Conservation (phyloP, 37 sponge, comb jelly and placozoan genomes). For the Axinella damicornis region DNA sequence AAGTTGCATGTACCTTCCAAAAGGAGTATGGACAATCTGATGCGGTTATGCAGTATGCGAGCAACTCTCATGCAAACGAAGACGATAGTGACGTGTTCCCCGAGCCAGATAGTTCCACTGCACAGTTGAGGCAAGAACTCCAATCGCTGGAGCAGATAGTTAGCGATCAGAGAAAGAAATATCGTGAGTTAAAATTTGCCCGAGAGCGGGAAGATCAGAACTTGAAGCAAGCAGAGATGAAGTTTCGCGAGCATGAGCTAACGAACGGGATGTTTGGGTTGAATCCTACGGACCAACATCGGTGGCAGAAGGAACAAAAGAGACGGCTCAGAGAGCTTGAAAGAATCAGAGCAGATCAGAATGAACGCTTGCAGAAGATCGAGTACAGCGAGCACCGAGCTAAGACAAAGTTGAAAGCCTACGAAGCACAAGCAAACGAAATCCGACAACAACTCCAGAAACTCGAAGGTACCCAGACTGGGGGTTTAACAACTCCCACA, state of each 20-base stretch:
- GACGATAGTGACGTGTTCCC: background rate
- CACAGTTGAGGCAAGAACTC: constrained; percentile 21
- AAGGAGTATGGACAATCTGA: too few relatives aligned
- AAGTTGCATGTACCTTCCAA: too few relatives aligned
- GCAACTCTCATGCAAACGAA: background rate
- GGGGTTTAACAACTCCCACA: background rate
- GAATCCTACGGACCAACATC: constrained; percentile 6
- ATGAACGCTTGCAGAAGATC: constrained; percentile 23
- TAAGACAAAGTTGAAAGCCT: constrained; percentile 39
- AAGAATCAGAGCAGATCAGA: constrained; percentile 6
- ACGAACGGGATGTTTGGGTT: background rate
- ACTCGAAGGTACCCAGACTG: background rate
- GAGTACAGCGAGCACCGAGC: constrained; percentile 26
- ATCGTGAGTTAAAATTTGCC: constrained; percentile 36
- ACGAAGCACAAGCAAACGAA: constrained; percentile 41
- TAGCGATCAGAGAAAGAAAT: constrained; percentile 41
- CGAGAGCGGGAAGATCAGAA: constrained; percentile 41
- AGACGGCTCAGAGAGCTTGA: constrained; percentile 49
- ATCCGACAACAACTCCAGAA: constrained; percentile 26
- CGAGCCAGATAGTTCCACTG: background rate
- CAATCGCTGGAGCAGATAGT: constrained; percentile 29
- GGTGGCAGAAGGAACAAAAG: constrained; percentile 40
- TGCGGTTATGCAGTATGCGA: background rate
- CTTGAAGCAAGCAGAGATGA: constrained; percentile 21
- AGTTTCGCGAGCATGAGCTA: constrained; percentile 18